These are phyloP conservation scores for Rhinoptilus africanus DNA, from an alignment of 2,113 vertebrate genomes.

Conservation along the genomic window DNA sequence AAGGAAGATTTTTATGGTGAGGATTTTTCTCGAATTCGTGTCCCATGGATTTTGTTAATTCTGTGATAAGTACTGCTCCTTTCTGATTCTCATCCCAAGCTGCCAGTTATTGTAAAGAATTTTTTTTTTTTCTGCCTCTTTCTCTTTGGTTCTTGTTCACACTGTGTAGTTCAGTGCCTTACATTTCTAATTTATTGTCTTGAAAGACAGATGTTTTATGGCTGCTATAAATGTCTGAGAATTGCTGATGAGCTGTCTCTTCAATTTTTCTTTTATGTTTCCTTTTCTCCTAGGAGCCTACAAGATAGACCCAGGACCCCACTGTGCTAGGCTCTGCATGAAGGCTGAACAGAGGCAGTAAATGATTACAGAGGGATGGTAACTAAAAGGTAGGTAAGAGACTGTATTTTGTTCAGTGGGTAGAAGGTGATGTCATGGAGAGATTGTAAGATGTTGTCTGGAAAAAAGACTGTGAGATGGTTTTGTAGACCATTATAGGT, in stretches of 20 bases:
- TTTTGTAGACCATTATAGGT: neutral
- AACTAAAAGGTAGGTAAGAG: conserved; percentile 32
- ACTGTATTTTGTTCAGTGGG: neutral
- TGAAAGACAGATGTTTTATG: neutral
- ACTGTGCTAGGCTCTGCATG: neutral
- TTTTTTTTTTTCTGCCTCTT: neutral
- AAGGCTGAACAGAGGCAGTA: neutral
- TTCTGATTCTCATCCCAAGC: neutral
- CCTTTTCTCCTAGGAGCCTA: neutral
- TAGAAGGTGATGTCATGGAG: neutral
- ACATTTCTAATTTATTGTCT: neutral
- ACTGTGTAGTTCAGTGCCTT: neutral
- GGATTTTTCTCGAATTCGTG: neutral
- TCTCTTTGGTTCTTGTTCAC: neutral
- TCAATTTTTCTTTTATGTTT: conserved; percentile 8
- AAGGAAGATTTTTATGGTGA: neutral
- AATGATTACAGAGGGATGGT: conserved; percentile 27
- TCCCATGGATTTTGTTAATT: neutral
- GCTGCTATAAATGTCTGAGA: conserved; percentile 12
- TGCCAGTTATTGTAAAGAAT: neutral
- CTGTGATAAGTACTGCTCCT: neutral
- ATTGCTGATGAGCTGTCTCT: conserved; percentile 3
- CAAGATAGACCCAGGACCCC: neutral
- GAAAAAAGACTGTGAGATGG: neutral
- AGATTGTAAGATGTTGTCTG: neutral